Base-by-base conservation (phyloP, 2,113 vertebrate species). In the Gavialis gangeticus region DNA sequence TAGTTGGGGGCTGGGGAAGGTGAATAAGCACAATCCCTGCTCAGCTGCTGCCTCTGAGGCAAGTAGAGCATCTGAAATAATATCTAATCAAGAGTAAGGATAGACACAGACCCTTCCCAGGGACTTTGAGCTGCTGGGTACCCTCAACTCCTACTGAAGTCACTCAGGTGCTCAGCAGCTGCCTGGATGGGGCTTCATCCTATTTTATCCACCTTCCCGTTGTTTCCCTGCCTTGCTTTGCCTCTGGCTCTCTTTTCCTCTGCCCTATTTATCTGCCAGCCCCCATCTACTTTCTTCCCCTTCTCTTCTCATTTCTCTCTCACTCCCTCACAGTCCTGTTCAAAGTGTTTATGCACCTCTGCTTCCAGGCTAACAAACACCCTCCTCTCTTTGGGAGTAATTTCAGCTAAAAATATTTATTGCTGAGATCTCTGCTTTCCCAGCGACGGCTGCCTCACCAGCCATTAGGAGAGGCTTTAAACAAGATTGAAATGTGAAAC, bases 291-390 rank as follows among this genome's bases (percentile, higher is more conserved):
- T 64, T n/a, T 4, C 66, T 18, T 21, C 60, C 84, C 64, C 79
- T 76, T 56, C 64, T 66, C 4, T 56, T n/a, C 60, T 66, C 13
- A 0, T 28, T 76, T 71, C 37, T 2, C 0, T 3, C 30, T 59
- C 30, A 3, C 57, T 63, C n/a, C 66, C 60, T 7, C 6, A 0
- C 0, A 0, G 11, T n/a, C 37, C 27, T 2, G 0, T 17, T 1
- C 0, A 9, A 21, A 55, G 9, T 6, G 18, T 57, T 87, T 22
- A 1, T 4, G 6, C 1, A 2, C 11, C 63, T 46, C 6, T 0
- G 8, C 80, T 73, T 55, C 34, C 78, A 16, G 2, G 14, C 12
- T 71, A 57, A 46, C 17, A 25, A 21, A 0, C 0, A 1, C 8
- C 75, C 28, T 3, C 24, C 11, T 24, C 27, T n/a, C 34, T 91